Conservation (phyloP, 1,140 invertebrate species). For the Drosophila tristis region DNA sequence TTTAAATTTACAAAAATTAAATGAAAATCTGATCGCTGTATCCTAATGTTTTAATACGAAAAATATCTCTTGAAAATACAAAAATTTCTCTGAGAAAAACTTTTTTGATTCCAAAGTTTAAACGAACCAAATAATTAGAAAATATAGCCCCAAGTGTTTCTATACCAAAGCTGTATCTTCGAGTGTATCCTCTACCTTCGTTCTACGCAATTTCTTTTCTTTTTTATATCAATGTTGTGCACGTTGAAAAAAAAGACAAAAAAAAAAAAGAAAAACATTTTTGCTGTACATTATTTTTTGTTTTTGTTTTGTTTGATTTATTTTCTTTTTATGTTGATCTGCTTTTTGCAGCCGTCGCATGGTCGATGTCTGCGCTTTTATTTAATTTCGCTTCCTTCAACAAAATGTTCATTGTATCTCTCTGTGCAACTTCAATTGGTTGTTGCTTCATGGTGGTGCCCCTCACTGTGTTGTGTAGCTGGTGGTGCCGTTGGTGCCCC, state of each 20-base stretch:
- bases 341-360: slow-evolving; percentile 59
- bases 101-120: too few species aligned
- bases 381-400: slow-evolving; percentile 64
- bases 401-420: slow-evolving; percentile 32
- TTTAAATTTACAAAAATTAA: too few species aligned
- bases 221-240: slow-evolving; percentile 35
- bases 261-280: slow-evolving; percentile 8
- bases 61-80: too few species aligned
- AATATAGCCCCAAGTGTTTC: too few species aligned
- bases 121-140: too few species aligned
- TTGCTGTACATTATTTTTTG: not conserved
- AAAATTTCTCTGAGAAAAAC: too few species aligned
- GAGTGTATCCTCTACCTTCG: too few species aligned
- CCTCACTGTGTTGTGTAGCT: too few species aligned
- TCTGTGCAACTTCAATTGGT: slow-evolving; percentile 69
- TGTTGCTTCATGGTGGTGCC: slow-evolving; percentile 52
- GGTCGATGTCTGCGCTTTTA: slow-evolving; percentile 63
- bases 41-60: too few species aligned
- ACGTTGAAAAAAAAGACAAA: slow-evolving; percentile 36
- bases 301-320: slow-evolving; percentile 71
- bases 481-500: slow-evolving; percentile 6
- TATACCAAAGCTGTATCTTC: too few species aligned
- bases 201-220: not conserved
- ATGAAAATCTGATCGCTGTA: too few species aligned
- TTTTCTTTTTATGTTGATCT: slow-evolving; percentile 82